phyloP scores from a whole-genome alignment of 2,797 vertebrate genomes.

The Arvicola amphibius region DNA sequence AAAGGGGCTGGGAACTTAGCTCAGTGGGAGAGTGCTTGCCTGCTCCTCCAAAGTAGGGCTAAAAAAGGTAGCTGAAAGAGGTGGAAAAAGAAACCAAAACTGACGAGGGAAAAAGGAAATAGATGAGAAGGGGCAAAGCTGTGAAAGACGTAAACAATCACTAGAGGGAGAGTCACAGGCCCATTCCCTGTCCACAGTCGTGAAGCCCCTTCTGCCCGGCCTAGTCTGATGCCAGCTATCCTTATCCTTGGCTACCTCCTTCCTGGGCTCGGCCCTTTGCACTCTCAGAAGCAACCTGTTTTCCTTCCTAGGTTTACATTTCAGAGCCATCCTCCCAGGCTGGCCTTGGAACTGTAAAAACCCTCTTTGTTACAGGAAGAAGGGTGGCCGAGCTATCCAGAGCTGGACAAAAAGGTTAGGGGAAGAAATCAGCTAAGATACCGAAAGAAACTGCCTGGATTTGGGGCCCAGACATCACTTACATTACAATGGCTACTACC shows the following conservation, averaged over 20 bases:
- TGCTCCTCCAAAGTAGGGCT: neutral
- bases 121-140: neutral
- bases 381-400: neutral
- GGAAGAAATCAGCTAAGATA: neutral
- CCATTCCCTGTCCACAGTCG: no score
- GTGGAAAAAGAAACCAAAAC: neutral
- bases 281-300: neutral
- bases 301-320: slow-evolving; percentile 2
- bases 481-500: neutral
- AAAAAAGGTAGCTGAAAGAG: neutral
- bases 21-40: neutral
- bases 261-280: neutral
- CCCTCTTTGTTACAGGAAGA: neutral
- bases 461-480: neutral
- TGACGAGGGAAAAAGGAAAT: neutral
- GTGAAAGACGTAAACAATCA: neutral
- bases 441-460: slow-evolving; percentile 23
- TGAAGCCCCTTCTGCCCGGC: neutral
- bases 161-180: neutral
- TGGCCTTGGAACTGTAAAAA: neutral
- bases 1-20: neutral
- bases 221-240: neutral
- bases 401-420: slow-evolving; percentile 16
- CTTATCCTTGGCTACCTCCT: neutral
- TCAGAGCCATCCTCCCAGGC: neutral